Evolutionary conservation across 2,888 invertebrate genomes (phyloP).

Genomic region (Meghimatium bilineatum): DNA sequence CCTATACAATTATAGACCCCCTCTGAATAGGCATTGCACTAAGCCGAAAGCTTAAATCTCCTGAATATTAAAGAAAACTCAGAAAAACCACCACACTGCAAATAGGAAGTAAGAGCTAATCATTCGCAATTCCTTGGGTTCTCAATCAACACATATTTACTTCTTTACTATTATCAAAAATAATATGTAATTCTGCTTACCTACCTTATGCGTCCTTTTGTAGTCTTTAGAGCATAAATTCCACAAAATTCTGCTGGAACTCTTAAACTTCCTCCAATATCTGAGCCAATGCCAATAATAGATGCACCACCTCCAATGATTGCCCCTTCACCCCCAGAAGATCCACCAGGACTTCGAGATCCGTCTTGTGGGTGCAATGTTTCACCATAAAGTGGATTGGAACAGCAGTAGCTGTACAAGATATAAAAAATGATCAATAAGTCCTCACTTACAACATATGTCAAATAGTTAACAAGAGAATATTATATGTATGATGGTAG

Average conservation of each 20-base stretch:
- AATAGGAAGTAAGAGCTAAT: too few species aligned
- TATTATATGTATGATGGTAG: too few species aligned
- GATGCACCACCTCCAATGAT: constrained; percentile 78
- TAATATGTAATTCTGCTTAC: constrained; percentile 26
- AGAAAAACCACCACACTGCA: too few species aligned
- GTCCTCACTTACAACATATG: too few species aligned
- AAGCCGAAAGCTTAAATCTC: too few species aligned
- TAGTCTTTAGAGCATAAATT: constrained; percentile 77
- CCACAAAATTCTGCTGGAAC: constrained; percentile 79
- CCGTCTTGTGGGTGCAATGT: constrained; percentile 77
- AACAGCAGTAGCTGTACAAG: constrained; percentile 61
- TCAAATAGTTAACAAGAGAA: too few species aligned
- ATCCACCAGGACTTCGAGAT: constrained; percentile 77
- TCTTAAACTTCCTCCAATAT: constrained; percentile 79
- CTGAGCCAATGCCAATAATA: constrained; percentile 77
- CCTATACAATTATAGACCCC: too few species aligned
- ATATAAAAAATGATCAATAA: background rate
- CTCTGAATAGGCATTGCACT: too few species aligned
- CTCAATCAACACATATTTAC: too few species aligned
- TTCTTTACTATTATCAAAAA: too few species aligned
- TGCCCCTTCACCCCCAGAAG: constrained; percentile 78
- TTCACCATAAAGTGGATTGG: constrained; percentile 65
- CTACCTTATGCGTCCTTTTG: constrained; percentile 73
- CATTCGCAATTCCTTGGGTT: too few species aligned
- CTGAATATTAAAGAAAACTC: too few species aligned